A percentile compares a stretch with the other conserved stretches of the same genome.
Conservation (phyloP, 2,888 invertebrate species). For the Pyrrhia umbra region DNA sequence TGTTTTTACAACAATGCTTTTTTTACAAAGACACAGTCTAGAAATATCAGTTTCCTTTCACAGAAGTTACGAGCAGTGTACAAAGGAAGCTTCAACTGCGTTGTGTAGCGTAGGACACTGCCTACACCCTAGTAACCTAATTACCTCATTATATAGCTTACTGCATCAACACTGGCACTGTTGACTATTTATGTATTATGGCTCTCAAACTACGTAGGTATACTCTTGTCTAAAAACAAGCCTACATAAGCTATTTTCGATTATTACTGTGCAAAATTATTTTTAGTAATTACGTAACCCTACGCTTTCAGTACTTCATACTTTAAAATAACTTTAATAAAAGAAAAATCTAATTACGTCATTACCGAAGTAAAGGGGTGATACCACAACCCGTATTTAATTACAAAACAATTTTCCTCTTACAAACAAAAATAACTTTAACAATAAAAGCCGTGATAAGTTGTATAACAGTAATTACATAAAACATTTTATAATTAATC, state of each 20-base stretch:
- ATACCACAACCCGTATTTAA: not conserved
- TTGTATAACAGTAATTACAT: not conserved
- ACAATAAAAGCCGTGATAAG: not conserved
- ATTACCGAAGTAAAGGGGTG: not conserved
- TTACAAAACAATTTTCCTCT: conserved; percentile 7
- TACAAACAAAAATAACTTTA: not conserved
- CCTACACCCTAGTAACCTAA: conserved; percentile 43
- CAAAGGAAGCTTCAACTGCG: conserved; percentile 39
- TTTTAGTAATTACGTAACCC: not conserved
- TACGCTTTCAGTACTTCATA: not conserved
- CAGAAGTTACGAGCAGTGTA: conserved; percentile 15
- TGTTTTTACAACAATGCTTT: conserved; percentile 15
- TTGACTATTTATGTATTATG: too few species aligned
- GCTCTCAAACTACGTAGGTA: too few species aligned
- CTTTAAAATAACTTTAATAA: not conserved
- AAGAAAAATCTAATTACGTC: not conserved
- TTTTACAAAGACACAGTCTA: conserved; percentile 17
- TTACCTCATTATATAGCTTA: conserved; percentile 39
- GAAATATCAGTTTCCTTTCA: conserved; percentile 5
- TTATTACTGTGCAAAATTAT: too few species aligned
- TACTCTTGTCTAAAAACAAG: too few species aligned
- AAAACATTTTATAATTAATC: conserved; percentile 3
- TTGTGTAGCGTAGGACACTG: conserved; percentile 7
- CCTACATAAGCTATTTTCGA: too few species aligned
- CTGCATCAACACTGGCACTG: conserved; percentile 2